phyloP scores from a whole-genome alignment of 2,113 vertebrate species.

The Cyprinodon tularosa region DNA sequence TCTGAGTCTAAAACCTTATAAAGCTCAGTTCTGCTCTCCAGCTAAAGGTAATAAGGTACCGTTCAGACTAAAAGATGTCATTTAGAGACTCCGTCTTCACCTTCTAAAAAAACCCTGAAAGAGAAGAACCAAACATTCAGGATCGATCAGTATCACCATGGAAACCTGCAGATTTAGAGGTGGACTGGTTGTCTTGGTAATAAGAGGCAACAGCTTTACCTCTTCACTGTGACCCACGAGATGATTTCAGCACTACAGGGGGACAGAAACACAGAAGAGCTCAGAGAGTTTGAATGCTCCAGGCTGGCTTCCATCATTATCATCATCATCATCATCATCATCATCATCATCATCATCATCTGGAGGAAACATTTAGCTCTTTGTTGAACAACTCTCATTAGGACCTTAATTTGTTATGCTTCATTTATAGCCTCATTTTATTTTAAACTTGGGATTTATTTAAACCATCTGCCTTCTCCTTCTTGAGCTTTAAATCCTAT shows the following conservation, averaged over 20 bases:
- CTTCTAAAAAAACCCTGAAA: background rate
- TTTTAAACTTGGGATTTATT: background rate
- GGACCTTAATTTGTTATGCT: background rate
- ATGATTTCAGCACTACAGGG: background rate
- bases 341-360: background rate
- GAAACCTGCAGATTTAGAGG: slow-evolving; percentile 3
- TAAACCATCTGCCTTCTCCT: background rate
- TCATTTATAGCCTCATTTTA: background rate
- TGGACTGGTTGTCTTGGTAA: slow-evolving; percentile 1
- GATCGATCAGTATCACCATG: background rate
- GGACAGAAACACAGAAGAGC: background rate
- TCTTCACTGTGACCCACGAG: background rate
- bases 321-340: background rate
- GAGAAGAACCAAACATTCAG: background rate
- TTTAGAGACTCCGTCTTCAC: background rate
- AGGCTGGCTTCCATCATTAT: background rate
- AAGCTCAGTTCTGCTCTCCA: background rate
- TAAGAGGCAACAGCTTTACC: background rate
- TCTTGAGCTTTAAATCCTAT: background rate
- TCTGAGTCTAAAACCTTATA: background rate
- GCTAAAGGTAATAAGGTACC: background rate
- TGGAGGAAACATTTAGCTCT: background rate
- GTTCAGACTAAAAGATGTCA: background rate
- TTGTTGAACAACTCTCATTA: background rate
- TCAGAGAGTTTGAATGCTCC: background rate